Conservation (phyloP, 2,888 invertebrate genomes). For the Hyposoter dolosus region DNA sequence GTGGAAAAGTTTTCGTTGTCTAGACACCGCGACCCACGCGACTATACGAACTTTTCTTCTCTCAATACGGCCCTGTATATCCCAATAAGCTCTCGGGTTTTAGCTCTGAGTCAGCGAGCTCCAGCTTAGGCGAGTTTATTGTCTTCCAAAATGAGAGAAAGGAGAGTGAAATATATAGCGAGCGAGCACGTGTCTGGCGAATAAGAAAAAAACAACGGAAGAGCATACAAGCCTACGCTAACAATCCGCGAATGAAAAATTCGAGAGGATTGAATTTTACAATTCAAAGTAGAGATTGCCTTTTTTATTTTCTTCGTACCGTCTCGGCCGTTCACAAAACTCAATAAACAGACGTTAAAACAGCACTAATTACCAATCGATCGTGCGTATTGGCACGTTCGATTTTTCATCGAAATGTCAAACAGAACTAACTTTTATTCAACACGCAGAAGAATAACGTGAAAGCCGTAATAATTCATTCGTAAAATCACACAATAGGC, state of each 20-base stretch:
- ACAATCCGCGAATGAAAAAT: slow-evolving; percentile 35
- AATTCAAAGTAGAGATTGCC: neutral
- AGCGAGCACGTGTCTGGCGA: slow-evolving; percentile 27
- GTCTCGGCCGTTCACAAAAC: neutral
- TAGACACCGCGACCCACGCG: slow-evolving; percentile 64
- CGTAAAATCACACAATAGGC: neutral
- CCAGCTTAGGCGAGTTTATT: slow-evolving; percentile 67
- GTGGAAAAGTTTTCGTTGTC: slow-evolving; percentile 59
- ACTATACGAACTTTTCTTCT: slow-evolving; percentile 41
- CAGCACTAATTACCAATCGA: slow-evolving; percentile 35
- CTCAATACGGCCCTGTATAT: slow-evolving; percentile 38
- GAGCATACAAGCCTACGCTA: slow-evolving; percentile 28
- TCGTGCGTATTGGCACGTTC: slow-evolving; percentile 13
- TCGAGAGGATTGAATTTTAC: slow-evolving; percentile 35
- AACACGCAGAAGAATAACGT: neutral
- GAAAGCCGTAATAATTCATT: neutral
- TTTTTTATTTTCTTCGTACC: neutral
- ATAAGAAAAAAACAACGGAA: neutral
- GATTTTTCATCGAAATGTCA: neutral
- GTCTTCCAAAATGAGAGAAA: slow-evolving; percentile 72
- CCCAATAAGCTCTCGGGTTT: slow-evolving; percentile 45
- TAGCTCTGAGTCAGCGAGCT: slow-evolving; percentile 64
- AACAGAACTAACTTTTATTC: slow-evolving; percentile 19
- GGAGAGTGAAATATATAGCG: slow-evolving; percentile 46
- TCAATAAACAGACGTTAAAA: slow-evolving; percentile 9